Percentiles rank a stretch among this genome's conserved stretches.
Conservation (phyloP, 1,140 invertebrate species). For the Littorina saxatilis region DNA sequence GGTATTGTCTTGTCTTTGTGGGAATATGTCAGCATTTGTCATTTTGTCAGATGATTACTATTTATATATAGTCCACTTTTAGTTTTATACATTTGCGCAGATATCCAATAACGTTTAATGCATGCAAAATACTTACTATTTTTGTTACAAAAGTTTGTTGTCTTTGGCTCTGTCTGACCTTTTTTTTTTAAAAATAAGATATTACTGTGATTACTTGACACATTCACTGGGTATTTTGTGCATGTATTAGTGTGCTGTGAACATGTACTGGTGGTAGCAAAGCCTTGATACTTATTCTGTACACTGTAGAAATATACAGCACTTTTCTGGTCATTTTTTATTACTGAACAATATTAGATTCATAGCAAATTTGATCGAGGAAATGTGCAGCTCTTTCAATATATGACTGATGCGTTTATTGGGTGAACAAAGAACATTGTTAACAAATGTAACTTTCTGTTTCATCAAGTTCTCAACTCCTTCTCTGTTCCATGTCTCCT, state of each 20-base stretch:
- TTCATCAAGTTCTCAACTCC: background rate
- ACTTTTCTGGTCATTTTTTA: slow-evolving; percentile 1
- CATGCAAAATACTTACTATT: slow-evolving; percentile 41
- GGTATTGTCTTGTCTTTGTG: slow-evolving; percentile 28
- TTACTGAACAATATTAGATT: background rate
- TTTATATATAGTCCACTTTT: slow-evolving; percentile 39
- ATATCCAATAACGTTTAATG: slow-evolving; percentile 37
- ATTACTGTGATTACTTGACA: slow-evolving; percentile 47
- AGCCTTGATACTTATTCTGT: slow-evolving; percentile 1
- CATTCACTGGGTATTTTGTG: slow-evolving; percentile 44
- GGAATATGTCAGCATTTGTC: slow-evolving; percentile 37
- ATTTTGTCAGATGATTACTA: slow-evolving; percentile 39
- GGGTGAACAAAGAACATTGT: background rate
- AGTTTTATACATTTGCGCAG: slow-evolving; percentile 44
- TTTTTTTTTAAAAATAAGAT: slow-evolving; percentile 42
- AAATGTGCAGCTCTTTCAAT: slow-evolving; percentile 4
- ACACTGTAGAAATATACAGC: background rate
- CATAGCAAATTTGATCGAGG: background rate
- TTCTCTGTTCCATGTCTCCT: background rate
- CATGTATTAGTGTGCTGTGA: slow-evolving; percentile 26
- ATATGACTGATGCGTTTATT: background rate
- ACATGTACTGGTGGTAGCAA: slow-evolving; percentile 31
- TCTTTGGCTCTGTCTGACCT: too few relatives aligned
- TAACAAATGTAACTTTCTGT: background rate
- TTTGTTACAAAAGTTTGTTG: slow-evolving; percentile 42